Conservation (phyloP, 1,140 invertebrate species). For the Drosophila jambulina region DNA sequence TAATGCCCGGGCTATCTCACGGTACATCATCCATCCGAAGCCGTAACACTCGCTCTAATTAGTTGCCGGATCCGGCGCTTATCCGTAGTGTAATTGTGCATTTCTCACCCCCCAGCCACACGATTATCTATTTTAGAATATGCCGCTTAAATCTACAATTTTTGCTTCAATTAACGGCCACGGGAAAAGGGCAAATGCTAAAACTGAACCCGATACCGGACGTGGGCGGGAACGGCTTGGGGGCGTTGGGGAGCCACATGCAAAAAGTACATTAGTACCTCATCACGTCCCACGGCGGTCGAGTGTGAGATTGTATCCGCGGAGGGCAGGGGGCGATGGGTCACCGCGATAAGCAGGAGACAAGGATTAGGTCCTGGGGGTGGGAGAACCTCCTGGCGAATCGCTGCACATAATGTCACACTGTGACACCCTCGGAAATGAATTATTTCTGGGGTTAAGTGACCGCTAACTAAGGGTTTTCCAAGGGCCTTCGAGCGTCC, state of each 20-base stretch:
- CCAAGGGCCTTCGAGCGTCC: not conserved
- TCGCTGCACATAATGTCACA: slow-evolving; percentile 18
- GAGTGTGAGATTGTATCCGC: slow-evolving; percentile 53
- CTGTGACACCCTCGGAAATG: slow-evolving; percentile 32
- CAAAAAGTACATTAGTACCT: slow-evolving; percentile 75
- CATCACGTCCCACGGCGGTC: slow-evolving; percentile 58
- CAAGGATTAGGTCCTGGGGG: slow-evolving; percentile 27
- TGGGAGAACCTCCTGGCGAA: not conserved
- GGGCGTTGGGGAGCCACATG: slow-evolving; percentile 40
- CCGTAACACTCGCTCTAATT: slow-evolving; percentile 55
- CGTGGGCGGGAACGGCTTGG: slow-evolving; percentile 3
- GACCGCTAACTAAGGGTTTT: slow-evolving; percentile 7
- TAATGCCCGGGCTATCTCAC: slow-evolving; percentile 29
- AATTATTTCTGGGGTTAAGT: slow-evolving; percentile 37
- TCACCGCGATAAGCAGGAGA: slow-evolving; percentile 40
- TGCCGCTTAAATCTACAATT: slow-evolving; percentile 43
- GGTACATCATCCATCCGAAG: slow-evolving; percentile 33
- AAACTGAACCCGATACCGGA: slow-evolving; percentile 15
- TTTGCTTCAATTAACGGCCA: slow-evolving; percentile 50
- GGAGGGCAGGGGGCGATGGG: slow-evolving; percentile 18
- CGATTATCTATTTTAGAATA: slow-evolving; percentile 64
- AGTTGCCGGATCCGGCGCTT: slow-evolving; percentile 33
- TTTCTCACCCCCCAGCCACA: not conserved
- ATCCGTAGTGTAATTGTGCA: slow-evolving; percentile 33
- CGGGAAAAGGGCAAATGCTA: slow-evolving; percentile 38